Base-by-base conservation (phyloP, 2,113 vertebrate genomes). In the Hippocampus barbouri region DNA sequence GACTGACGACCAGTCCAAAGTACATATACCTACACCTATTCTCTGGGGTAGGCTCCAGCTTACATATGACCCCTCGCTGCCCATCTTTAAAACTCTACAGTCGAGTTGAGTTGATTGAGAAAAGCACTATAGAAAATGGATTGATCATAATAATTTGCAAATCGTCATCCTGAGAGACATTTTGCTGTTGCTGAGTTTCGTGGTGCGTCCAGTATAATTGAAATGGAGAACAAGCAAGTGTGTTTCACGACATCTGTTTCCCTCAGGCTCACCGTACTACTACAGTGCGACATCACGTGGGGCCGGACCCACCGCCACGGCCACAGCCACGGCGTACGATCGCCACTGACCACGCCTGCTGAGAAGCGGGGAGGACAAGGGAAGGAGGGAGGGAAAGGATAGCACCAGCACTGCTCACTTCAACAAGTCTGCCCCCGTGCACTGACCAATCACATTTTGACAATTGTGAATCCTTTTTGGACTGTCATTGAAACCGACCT, bases 221-320 rank as follows among this genome's bases (percentile, higher is more conserved):
- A 72, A 45, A 61, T 23, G 8, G 9, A 30, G 67, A 63, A 11
- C 21, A 68, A 54, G 27, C 25, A 54, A 38, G 27, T 18, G 11
- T 30, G 57, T 60, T 60, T 30, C 7, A 66, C 12, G 0, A 25
- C n/a, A 15, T 47, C n/a, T 2, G 2, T 41, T 45, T 38, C 14
- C 77, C 73, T 1, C 81, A 99, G 97, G 96, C 41, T 98, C 97
- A 80, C 96, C 97, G 0, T 99, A 99, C 86, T 99, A 99, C 89
- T 99, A 99, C 90, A 96, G 96, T 0, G 92, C 96, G 0, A 94
- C 97, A 8, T 94, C 97, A 40, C 90, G 97, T 2, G 96, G 97
- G 72, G 90, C 96, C 0, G 95, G 95, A 0, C 94, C 96, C 0
- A 94, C 94, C 1, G 92, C 96, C 0, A 88, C 96, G 0, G 92